phyloP scores from a whole-genome alignment of 2,888 invertebrate species.

The Prosopocoilus inquinatus region DNA sequence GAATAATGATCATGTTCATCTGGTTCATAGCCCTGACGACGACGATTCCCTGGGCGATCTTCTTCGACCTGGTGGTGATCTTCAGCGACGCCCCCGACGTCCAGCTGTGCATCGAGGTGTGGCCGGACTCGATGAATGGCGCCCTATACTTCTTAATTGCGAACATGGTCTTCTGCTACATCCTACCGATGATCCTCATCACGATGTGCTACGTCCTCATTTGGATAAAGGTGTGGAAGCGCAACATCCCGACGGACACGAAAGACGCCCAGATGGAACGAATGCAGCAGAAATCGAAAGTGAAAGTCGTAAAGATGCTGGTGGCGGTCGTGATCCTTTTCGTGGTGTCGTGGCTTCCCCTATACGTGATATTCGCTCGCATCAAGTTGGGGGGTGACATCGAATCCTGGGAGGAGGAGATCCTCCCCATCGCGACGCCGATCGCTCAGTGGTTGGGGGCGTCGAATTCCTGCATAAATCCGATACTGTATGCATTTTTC shows the following conservation, averaged over 20 bases:
- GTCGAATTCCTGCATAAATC: conserved; percentile 94
- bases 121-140: conserved; percentile 82
- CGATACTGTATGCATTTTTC: conserved; percentile 91
- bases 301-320: conserved; percentile 93
- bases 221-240: conserved; percentile 80
- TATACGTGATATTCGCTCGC: conserved; percentile 85
- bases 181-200: conserved; percentile 86
- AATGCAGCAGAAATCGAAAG: conserved; percentile 92
- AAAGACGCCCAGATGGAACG: conserved; percentile 89
- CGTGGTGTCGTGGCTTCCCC: conserved; percentile 88
- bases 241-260: conserved; percentile 87
- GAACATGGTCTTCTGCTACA: conserved; percentile 86
- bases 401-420: conserved; percentile 75
- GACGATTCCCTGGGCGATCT: conserved; percentile 88
- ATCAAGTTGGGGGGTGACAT: conserved; percentile 79
- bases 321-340: conserved; percentile 91
- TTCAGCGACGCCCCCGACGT: conserved; percentile 74
- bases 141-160: conserved; percentile 85
- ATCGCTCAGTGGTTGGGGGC: conserved; percentile 91
- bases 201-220: conserved; percentile 90
- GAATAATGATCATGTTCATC: conserved; percentile 84
- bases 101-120: conserved; percentile 76
- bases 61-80: conserved; percentile 77
- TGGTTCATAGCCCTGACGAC: conserved; percentile 85
- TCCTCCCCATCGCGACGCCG: conserved; percentile 78